Base-by-base conservation (phyloP, 2,888 invertebrate species). In the Leucophenga montana region DNA sequence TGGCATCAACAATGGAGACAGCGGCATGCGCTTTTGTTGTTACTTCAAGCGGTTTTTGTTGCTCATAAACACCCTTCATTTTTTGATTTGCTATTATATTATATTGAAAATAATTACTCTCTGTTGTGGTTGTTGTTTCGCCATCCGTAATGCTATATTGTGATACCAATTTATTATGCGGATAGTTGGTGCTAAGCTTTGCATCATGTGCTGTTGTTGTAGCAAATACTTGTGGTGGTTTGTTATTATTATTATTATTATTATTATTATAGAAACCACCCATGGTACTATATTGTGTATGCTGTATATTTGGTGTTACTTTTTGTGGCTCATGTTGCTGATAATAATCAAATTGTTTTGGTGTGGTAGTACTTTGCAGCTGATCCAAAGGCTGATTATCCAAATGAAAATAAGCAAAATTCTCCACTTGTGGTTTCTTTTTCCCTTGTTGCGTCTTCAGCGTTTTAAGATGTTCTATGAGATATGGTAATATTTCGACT, bases 201-300 rank as follows among this genome's bases (percentile, higher is more conserved):
- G 71, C 66, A 20, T 71, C 71, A 13, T 69, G 6, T 54, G 44
- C 1, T 54, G 53, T 13, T 72, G 50, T n/a, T 54, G 72, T 6
- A 75, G 74, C 5, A 69, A 70, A 11, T 64, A 53, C 0, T 75
- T 74, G 46, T 73, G 74, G 50, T 2, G 46, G 8, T 46, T 62
- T 27, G n/a, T n/a, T n/a, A n/a, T n/a, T n/a, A n/a, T 33, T 33
- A 39, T 8, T 8, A 8, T 39, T 39, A 39, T 39, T 11, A 39
- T 39, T 46, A 27, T 84, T 86, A 77, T 92, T 92, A 73, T 90
- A 91, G 87, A 91, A 92, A 8, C 91, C 92, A 46, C 91, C 92
- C 74, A 90, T 88, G 0, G 89, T 88, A 67, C 92, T 89, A 48
- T 90, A 89, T 31, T 91, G 91, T 70, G 91, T 89, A 48, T 90